Percentiles rank a stretch among this genome's conserved stretches.
Conservation (phyloP, 2,113 vertebrate species). For the Sisor rabdophorus region DNA sequence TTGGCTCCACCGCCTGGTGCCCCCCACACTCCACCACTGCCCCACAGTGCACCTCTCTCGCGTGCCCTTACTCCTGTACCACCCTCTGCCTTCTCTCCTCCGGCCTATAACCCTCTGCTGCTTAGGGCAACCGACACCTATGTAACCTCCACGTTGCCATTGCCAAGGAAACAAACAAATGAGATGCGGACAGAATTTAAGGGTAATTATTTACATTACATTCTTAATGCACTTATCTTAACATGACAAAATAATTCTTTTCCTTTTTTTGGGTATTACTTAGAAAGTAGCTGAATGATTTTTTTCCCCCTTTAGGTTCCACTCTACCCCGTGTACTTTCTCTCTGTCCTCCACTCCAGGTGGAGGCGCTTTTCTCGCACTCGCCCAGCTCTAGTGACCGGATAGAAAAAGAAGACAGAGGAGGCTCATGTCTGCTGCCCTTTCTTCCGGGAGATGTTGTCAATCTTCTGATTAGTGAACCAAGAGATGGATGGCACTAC, state of each 20-base stretch:
- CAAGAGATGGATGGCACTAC: slow-evolving; percentile 81
- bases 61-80: slow-evolving; percentile 72
- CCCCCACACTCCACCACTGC: slow-evolving; percentile 71
- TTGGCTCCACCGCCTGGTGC: slow-evolving; percentile 64
- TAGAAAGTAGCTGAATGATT: not conserved
- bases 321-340: slow-evolving; percentile 73
- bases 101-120: slow-evolving; percentile 57
- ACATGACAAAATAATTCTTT: no score
- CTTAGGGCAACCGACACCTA: slow-evolving; percentile 64
- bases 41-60: slow-evolving; percentile 73
- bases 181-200: slow-evolving; percentile 69
- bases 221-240: no score
- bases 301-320: slow-evolving; percentile 59
- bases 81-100: slow-evolving; percentile 55
- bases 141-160: slow-evolving; percentile 72
- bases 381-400: slow-evolving; percentile 53
- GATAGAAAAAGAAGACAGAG: slow-evolving; percentile 39
- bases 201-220: slow-evolving; percentile 55
- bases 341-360: slow-evolving; percentile 56
- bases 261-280: not conserved
- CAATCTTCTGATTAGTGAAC: slow-evolving; percentile 75
- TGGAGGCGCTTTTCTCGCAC: slow-evolving; percentile 70
- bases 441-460: slow-evolving; percentile 75
- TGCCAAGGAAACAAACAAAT: slow-evolving; percentile 70
- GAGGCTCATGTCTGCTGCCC: slow-evolving; percentile 68